Conservation (phyloP, 2,113 vertebrate species). For the Eudyptes chrysolophus region DNA sequence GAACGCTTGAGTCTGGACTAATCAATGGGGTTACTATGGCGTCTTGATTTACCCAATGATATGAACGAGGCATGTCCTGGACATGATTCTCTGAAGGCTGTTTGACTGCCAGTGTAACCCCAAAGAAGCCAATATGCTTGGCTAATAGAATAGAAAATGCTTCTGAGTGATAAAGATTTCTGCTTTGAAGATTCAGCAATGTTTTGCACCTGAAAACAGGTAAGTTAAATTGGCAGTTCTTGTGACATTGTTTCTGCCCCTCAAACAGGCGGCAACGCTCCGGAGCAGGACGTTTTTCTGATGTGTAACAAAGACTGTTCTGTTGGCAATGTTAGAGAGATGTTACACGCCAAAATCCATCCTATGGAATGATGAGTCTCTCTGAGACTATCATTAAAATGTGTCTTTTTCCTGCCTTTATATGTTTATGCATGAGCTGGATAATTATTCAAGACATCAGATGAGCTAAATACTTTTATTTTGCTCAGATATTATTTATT, state of each 20-base stretch:
- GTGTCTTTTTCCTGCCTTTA: slow-evolving; percentile 21
- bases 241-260: not conserved
- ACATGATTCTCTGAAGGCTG: not conserved
- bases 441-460: slow-evolving; percentile 23
- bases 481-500: slow-evolving; percentile 51
- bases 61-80: not conserved
- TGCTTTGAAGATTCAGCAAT: not conserved
- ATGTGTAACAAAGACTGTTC: not conserved
- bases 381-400: not conserved
- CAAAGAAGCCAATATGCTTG: not conserved
- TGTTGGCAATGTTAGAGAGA: not conserved
- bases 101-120: not conserved
- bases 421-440: slow-evolving; percentile 6
- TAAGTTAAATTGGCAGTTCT: not conserved
- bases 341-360: not conserved
- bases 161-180: not conserved
- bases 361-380: not conserved
- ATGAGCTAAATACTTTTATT: slow-evolving; percentile 16
- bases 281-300: not conserved
- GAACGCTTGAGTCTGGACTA: not conserved
- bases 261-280: not conserved
- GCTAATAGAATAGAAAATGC: not conserved
- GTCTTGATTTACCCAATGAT: not conserved
- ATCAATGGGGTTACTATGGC: not conserved
- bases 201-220: not conserved